phyloP scores from a whole-genome alignment of 2,113 vertebrate genomes.

The Petromus typicus region DNA sequence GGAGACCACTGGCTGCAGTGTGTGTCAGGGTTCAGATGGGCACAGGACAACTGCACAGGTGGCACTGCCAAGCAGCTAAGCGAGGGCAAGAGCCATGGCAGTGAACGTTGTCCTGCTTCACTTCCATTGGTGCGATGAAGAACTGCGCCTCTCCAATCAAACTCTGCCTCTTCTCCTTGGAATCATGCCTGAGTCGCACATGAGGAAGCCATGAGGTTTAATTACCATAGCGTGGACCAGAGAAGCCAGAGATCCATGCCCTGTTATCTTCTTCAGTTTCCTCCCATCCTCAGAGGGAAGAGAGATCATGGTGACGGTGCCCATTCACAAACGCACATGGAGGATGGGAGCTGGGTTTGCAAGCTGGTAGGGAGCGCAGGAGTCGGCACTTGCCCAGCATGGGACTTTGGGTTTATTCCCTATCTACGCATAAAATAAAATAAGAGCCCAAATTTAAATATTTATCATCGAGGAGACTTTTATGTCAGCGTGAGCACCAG shows the following conservation, averaged over 20 bases:
- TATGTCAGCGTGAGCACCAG: neutral
- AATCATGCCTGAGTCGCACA: neutral
- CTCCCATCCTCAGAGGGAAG: neutral
- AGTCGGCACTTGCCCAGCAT: neutral
- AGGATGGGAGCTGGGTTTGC: neutral
- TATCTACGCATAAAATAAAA: neutral
- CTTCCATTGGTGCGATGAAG: neutral
- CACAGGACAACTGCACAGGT: accelerated
- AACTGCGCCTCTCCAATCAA: neutral
- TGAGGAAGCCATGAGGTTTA: slow-evolving; percentile 1
- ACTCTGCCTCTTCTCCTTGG: neutral
- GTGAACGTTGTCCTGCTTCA: neutral
- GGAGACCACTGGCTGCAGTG: accelerated
- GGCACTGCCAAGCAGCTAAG: accelerated
- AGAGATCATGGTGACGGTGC: neutral
- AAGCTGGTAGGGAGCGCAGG: too few species aligned
- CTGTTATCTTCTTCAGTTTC: neutral
- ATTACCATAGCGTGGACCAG: neutral
- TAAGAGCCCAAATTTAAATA: neutral
- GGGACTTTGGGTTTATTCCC: neutral
- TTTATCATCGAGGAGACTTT: neutral
- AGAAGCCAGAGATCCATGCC: neutral
- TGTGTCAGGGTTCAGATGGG: accelerated
- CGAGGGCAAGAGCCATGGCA: accelerated
- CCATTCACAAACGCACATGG: neutral